Evolutionary conservation across 2,113 vertebrate species (phyloP).

Genomic region (Nyctereutes procyonoides): DNA sequence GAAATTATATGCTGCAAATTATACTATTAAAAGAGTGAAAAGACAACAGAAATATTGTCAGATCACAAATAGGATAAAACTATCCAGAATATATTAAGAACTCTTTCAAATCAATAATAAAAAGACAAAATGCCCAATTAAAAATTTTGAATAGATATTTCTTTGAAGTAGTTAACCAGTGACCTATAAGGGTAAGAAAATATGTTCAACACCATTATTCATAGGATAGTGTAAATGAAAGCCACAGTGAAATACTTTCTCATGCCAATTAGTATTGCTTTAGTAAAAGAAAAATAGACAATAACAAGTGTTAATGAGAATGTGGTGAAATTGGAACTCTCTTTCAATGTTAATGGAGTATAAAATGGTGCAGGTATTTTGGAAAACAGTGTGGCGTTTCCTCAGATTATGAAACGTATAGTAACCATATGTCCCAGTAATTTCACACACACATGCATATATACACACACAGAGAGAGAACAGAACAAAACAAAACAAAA

Average conservation of each 20-base stretch:
- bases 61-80: neutral
- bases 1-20: neutral
- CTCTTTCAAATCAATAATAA: neutral
- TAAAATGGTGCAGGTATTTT: neutral
- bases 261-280: neutral
- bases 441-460: neutral
- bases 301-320: neutral
- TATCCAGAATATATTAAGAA: neutral
- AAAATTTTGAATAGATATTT: conserved; percentile 1
- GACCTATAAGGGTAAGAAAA: neutral
- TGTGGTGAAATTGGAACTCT: neutral
- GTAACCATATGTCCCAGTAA: neutral
- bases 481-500: neutral
- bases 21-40: neutral
- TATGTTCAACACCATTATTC: neutral
- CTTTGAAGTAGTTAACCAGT: neutral
- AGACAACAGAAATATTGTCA: neutral
- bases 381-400: neutral
- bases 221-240: neutral
- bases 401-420: neutral
- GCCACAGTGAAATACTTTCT: neutral
- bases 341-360: neutral
- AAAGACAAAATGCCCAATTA: neutral
- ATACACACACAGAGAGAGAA: neutral
- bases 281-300: neutral